These are phyloP conservation scores for Paramormyrops kingsleyae DNA, from an alignment of 2,113 vertebrate genomes.

Conservation along the genomic window DNA sequence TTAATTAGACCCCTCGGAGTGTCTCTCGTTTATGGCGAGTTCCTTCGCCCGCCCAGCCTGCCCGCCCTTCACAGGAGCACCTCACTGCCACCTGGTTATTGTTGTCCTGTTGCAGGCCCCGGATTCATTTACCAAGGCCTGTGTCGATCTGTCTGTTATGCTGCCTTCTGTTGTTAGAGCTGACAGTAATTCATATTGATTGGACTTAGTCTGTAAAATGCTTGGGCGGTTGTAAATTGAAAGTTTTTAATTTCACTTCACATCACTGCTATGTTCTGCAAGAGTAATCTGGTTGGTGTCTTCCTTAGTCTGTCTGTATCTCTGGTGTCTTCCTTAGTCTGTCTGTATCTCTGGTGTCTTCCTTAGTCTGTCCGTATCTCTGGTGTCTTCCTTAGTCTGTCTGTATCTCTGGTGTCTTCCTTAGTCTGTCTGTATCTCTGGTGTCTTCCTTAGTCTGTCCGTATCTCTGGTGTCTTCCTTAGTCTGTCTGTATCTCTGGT, in stretches of 20 bases:
- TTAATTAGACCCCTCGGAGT: background rate
- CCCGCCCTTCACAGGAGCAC: background rate
- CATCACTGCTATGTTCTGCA: background rate
- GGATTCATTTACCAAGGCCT: background rate
- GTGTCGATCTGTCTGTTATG: background rate
- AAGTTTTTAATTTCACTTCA: slow-evolving; percentile 20
- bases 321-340: background rate
- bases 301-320: background rate
- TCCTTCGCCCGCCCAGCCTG: background rate
- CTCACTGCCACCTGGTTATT: background rate
- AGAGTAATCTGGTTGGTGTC: background rate
- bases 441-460: too few relatives aligned
- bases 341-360: background rate
- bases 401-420: too few relatives aligned
- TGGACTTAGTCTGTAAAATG: slow-evolving; percentile 5
- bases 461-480: too few relatives aligned
- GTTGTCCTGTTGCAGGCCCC: background rate
- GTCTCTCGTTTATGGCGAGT: background rate
- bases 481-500: too few relatives aligned
- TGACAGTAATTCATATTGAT: slow-evolving; percentile 22
- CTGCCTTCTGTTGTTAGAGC: background rate
- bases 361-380: too few relatives aligned
- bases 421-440: too few relatives aligned
- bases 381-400: too few relatives aligned
- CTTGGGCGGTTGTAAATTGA: slow-evolving; percentile 15